Percentiles rank a stretch among this genome's conserved stretches.
Conservation (phyloP, 2,888 invertebrate species). For the Spilosoma lubricipeda region DNA sequence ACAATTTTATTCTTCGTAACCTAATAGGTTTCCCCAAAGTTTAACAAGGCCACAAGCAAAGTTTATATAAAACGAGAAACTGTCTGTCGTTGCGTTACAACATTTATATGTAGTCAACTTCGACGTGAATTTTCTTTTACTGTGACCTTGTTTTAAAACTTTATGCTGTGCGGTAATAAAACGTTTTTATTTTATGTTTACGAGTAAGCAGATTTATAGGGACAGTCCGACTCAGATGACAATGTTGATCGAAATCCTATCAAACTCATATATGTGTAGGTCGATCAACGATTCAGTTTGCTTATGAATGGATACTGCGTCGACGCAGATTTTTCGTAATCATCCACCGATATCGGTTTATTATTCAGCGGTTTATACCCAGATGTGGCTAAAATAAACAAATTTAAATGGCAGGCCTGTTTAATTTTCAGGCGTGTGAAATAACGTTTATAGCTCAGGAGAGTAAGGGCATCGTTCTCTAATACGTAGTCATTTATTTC, state of each 20-base stretch:
- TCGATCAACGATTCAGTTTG: conserved; percentile 18
- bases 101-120: conserved; percentile 63
- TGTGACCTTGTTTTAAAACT: conserved; percentile 70
- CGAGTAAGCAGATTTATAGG: conserved; percentile 67
- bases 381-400: conserved; percentile 22
- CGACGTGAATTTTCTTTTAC: conserved; percentile 69
- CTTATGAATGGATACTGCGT: conserved; percentile 9
- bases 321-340: neutral
- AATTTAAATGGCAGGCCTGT: conserved; percentile 24
- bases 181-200: conserved; percentile 74
- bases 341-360: conserved; percentile 12
- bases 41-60: conserved; percentile 70
- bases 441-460: conserved; percentile 25
- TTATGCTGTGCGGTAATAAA: conserved; percentile 69
- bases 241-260: conserved; percentile 67
- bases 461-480: conserved; percentile 27
- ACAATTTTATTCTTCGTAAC: conserved; percentile 65
- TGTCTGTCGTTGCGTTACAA: conserved; percentile 63
- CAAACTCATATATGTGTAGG: conserved; percentile 48
- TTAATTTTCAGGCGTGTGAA: conserved; percentile 20
- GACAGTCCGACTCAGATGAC: conserved; percentile 59
- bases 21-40: conserved; percentile 70
- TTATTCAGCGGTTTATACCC: conserved; percentile 12
- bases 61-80: conserved; percentile 71
- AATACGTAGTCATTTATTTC: conserved; percentile 33